Percentiles rank a stretch among this genome's conserved stretches.
Conservation (phyloP, 2,888 invertebrate species). For the Caenorhabditis wallacei region DNA sequence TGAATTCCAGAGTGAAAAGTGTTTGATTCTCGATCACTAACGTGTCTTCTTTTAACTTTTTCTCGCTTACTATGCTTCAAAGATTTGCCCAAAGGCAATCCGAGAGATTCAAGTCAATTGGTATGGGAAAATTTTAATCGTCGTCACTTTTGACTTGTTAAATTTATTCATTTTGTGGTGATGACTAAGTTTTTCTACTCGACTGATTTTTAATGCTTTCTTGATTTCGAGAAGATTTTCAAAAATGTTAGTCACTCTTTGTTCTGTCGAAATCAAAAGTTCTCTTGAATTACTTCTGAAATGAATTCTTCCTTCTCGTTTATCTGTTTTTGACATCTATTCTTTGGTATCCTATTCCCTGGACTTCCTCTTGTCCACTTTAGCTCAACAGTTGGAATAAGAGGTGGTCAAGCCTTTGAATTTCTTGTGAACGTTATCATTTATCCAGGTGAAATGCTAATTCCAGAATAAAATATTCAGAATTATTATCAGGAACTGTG, state of each 20-base stretch:
- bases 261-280: neutral
- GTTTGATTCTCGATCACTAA: slow-evolving; percentile 1
- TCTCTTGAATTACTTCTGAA: neutral
- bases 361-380: neutral
- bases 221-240: too few species aligned
- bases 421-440: too few species aligned
- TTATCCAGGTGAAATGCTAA: neutral
- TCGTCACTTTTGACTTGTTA: neutral
- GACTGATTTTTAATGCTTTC: too few species aligned
- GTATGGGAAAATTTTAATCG: slow-evolving; percentile 1
- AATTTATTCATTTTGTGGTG: neutral
- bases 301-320: neutral
- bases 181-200: neutral
- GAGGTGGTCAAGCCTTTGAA: too few species aligned
- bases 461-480: too few species aligned
- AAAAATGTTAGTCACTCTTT: neutral
- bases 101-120: neutral
- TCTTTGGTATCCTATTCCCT: neutral
- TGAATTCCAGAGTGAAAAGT: slow-evolving; percentile 15
- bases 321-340: slow-evolving; percentile 1
- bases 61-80: neutral
- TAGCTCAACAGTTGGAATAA: too few species aligned
- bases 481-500: neutral
- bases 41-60: neutral
- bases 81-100: neutral